Evolutionary conservation across 1,140 invertebrate genomes (phyloP).

Genomic region (Globodera ellingtonae): DNA sequence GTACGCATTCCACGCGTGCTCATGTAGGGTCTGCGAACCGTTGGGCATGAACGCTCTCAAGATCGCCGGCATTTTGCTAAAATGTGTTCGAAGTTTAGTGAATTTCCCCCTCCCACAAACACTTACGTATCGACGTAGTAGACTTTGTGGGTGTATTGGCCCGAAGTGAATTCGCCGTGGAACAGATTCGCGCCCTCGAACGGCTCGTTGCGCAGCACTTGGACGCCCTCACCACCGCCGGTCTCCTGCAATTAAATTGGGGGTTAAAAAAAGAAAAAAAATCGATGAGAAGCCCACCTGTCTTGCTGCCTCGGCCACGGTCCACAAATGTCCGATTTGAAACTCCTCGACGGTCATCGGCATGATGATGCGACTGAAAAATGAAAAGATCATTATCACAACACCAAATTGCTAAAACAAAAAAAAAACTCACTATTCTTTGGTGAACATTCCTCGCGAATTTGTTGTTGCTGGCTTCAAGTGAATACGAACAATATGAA

Average conservation of each 20-base stretch:
- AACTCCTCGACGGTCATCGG: conserved; percentile 64
- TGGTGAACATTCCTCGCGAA: conserved; percentile 56
- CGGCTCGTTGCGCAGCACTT: conserved; percentile 94
- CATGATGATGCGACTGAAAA: conserved; percentile 63
- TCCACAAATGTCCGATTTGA: conserved; percentile 83
- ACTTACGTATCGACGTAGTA: conserved; percentile 87
- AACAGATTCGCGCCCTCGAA: conserved; percentile 84
- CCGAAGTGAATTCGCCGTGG: conserved; percentile 84
- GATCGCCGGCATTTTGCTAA: conserved; percentile 68
- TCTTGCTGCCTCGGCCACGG: conserved; percentile 96
- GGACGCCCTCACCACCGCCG: conserved; percentile 97
- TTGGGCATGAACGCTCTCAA: conserved; percentile 91
- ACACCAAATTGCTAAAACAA: background rate
- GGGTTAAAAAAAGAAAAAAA: background rate
- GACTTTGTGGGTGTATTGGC: conserved; percentile 99
- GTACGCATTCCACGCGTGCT: conserved; percentile 99
- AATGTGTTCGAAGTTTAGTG: conserved; percentile 22
- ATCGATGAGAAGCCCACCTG: conserved; percentile 68
- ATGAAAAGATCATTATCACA: background rate
- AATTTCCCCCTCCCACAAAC: background rate
- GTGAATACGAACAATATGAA: no score
- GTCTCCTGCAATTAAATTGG: conserved; percentile 74
- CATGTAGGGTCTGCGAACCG: conserved; percentile 92
- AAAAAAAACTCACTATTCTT: conserved; percentile 57
- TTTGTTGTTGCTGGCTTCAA: no score